Percentiles rank a stretch among this genome's conserved stretches.
phyloP scores from a whole-genome alignment of 2,113 vertebrate species.

The Tragelaphus buxtoni region DNA sequence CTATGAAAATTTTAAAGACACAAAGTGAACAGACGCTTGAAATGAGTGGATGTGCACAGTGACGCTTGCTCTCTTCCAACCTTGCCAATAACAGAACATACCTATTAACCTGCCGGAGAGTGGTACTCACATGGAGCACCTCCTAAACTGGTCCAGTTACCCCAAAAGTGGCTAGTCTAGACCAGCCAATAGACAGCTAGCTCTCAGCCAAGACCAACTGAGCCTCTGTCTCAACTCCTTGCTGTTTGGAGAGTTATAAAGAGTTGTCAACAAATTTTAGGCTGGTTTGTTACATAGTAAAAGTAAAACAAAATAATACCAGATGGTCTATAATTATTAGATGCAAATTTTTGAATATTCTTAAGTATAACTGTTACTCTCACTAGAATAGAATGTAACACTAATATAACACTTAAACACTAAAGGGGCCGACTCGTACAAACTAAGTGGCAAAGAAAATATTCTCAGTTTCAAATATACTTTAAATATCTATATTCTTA shows the following conservation, averaged over 20 bases:
- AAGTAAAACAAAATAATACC: not conserved
- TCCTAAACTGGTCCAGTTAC: not conserved
- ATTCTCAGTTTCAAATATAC: not conserved
- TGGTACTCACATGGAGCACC: not conserved
- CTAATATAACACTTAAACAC: not conserved
- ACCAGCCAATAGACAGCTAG: not conserved
- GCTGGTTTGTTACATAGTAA: not conserved
- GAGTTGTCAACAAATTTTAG: not conserved
- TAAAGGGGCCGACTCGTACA: not conserved
- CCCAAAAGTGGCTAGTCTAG: not conserved
- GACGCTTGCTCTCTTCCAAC: not conserved
- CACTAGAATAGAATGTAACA: not conserved
- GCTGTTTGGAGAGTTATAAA: not conserved
- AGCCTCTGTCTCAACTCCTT: not conserved
- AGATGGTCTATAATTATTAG: not conserved
- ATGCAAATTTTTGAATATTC: not conserved
- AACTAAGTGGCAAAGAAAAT: not conserved
- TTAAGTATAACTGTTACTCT: not conserved
- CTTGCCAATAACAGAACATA: not conserved
- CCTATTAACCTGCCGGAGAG: not conserved
- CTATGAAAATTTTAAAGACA: not conserved
- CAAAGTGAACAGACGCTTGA: not conserved
- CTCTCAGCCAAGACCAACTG: not conserved
- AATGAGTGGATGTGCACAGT: not conserved
- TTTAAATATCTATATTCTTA: not conserved